Evolutionary conservation across 2,888 invertebrate species (phyloP).

Genomic region (Cosmia pyralina): DNA sequence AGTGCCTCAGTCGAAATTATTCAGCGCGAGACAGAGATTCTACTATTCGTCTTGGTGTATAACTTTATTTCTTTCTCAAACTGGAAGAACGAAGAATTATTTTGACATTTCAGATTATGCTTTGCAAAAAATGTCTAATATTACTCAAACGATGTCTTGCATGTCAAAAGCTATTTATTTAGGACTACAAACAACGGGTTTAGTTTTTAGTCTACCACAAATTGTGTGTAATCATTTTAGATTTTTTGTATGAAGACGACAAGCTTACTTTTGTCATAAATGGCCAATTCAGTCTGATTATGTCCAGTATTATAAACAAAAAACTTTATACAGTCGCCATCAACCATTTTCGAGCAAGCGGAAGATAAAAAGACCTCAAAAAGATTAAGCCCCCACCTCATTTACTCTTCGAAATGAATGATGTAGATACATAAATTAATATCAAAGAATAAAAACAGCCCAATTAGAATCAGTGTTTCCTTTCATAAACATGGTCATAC

Average conservation of each 20-base stretch:
- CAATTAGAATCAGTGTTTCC: conserved; percentile 50
- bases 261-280: conserved; percentile 27
- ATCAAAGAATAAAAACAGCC: conserved; percentile 24
- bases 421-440: conserved; percentile 8
- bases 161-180: conserved; percentile 25
- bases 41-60: neutral
- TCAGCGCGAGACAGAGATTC: neutral
- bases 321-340: neutral
- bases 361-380: conserved; percentile 3
- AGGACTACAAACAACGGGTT: conserved; percentile 15
- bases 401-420: conserved; percentile 25
- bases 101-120: neutral
- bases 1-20: neutral
- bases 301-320: neutral
- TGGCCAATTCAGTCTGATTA: conserved; percentile 38
- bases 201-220: conserved; percentile 8
- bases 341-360: neutral
- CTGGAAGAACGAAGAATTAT: neutral
- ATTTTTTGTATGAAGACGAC: conserved; percentile 24
- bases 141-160: conserved; percentile 19
- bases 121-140: neutral
- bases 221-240: conserved; percentile 15
- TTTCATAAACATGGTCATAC: conserved; percentile 29
- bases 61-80: neutral
- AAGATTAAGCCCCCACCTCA: conserved; percentile 20